Evolutionary conservation across 2,888 invertebrate species (phyloP).

Genomic region (Nesidiocoris tenuis): DNA sequence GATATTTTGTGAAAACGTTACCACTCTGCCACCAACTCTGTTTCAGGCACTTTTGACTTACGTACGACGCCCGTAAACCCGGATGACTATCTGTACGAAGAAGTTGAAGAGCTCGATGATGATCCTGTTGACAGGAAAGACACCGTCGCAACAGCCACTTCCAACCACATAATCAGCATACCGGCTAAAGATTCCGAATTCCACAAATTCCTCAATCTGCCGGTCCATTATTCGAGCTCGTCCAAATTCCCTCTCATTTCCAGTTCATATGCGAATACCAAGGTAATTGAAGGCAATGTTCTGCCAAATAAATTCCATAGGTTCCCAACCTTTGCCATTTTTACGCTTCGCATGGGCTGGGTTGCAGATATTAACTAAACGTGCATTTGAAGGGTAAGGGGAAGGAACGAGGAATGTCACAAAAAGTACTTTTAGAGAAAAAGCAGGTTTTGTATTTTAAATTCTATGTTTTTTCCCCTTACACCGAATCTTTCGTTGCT

Average conservation of each 20-base stretch:
- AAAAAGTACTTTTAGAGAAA: no score
- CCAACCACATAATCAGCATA: conserved; percentile 59
- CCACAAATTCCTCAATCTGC: conserved; percentile 68
- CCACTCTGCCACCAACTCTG: no score
- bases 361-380: no score
- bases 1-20: no score
- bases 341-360: not conserved
- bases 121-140: conserved; percentile 57
- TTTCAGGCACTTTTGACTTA: conserved; percentile 59
- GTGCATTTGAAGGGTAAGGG: no score
- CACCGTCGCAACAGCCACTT: conserved; percentile 55
- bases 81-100: conserved; percentile 51
- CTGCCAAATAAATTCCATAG: not conserved
- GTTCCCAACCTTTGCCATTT: not conserved
- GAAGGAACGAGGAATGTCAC: no score
- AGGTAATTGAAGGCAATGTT: conserved; percentile 57
- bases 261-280: conserved; percentile 70
- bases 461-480: no score
- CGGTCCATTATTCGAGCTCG: conserved; percentile 64
- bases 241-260: conserved; percentile 70
- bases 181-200: conserved; percentile 59
- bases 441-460: no score
- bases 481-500: no score
- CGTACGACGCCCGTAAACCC: conserved; percentile 56
- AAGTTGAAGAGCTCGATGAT: conserved; percentile 49